Base-by-base conservation (phyloP, 2,888 invertebrate genomes). In the Drosophila robusta region DNA sequence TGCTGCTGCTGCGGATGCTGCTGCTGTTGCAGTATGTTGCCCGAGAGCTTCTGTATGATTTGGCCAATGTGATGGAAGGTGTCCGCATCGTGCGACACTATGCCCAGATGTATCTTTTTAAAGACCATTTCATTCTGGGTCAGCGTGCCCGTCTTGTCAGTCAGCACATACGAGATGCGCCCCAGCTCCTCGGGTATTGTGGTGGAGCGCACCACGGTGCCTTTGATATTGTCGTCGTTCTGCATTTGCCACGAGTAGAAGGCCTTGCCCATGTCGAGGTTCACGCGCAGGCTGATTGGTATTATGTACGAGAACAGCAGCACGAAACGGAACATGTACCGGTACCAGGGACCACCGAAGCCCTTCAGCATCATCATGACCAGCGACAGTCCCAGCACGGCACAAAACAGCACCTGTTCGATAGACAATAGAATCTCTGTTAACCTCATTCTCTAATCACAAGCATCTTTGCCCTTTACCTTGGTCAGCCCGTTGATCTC, bases 71-170 rank as follows among this genome's bases (percentile, higher is more conserved):
- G 91, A 84, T 92, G 92, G 52, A 92, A 92, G 2, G 92, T 92
- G 50, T 92, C 92, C 86, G 97, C 97, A 60, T 97, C 96, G 91
- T 97, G 99, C 16, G 97, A 95, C 0, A 97, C 98, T 42, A 98
- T 98, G 11, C 98, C 99, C 39, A 99, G 93, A 92, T 99, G 99
- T 29, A 99, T 94, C 89, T 97, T 96, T 91, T 98, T 98, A 90
- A 99, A 97, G 0, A 98, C 96, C 99, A 99, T 99, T 90, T 98
- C 98, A 92, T 99, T 99, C 93, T 99, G 98, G 0, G 99, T 99
- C 24, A 99, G 93, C 0, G 99, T 99, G 14, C 99, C 99, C 0
- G 99, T 99, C 93, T 99, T 99, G 91, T 99, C 99, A 0, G 98
- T 97, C 6, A 99, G 93, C n/a, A 99, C 93, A 92, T 99, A 99